Evolutionary conservation across 2,113 vertebrate species (phyloP), one percentile per base, ranked within the genome.

Genomic region (Anolis carolinensis): DNA sequence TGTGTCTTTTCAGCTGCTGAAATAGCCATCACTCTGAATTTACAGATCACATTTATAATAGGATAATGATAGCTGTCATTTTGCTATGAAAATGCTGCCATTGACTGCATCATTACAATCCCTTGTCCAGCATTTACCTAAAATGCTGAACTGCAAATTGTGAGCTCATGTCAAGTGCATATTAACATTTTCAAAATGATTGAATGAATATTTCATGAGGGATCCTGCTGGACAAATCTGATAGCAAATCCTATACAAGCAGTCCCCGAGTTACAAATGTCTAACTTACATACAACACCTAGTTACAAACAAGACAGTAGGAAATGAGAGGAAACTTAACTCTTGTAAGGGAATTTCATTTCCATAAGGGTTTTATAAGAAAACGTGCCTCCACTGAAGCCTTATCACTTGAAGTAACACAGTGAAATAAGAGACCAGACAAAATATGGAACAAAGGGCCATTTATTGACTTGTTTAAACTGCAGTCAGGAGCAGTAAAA

Each of bases 1-100:
- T 88, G 93, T 52, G 5, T 72, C 4, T 8, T 86, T 36, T 79
- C 20, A 72, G 27, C 30, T 23, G 20, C 52, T 80, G 55, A 44
- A 73, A 74, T 73, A 59, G 21, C 68, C 16, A 59, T 83, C 55
- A 48, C 13, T 27, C 72, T 80, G 70, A 86, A 30, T 11, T 80
- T 32, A 16, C 48, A 36, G 16, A 32, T 9, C 25, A 21, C 32
- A 70, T 78, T 30, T 30, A 27, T 36, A 34, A 67, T 32, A 36
- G 36, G 65, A 71, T 71, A 39, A 39, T 62, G 62, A 25, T 20
- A 27, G 27, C 25, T 59, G 25, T 71, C 23, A 27, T 14, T n/a
- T 74, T 59, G 59, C 34, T 44, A 20, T 62, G 74, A 85, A 85
- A 75, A 4, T 27, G 16, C 52, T 62, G 52, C 68, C 30, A 63